Base-by-base conservation (phyloP, 2,888 invertebrate species). In the Xylota sylvarum region DNA sequence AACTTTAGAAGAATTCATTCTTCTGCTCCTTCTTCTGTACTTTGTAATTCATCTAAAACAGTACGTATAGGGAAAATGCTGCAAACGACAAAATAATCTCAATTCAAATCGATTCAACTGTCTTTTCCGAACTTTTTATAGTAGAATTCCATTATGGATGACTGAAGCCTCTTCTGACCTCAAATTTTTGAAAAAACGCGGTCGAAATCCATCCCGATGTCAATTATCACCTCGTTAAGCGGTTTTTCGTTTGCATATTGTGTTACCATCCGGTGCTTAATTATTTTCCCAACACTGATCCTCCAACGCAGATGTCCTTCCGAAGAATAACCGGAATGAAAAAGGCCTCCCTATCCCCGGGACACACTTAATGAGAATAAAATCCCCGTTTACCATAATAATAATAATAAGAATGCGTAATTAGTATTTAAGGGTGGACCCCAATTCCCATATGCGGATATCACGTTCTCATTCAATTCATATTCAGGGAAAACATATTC, bases 391-490 rank as follows among this genome's bases (percentile, higher is more conserved):
- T 35, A 17, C 32, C 19, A 17, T 35, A 35, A 48, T 48, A 48
- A 48, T n/a, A 50, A 50, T 14, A 48, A 48, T 46, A 23, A 23
- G 23, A 48, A 50, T 35, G 12, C 17, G 19, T 65, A 50, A 50
- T 50, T 50, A 65, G 50, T 35, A 65, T 50, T 65, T 23, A 35
- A 65, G 35, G 19, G 46, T 23, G 19, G n/a, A 23, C 32, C 64
- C 3, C 62, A 62, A 62, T 62, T 62, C 62, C 23, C 5, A 9
- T 23, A 23, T 23, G 5, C 23, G 9, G 50, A 50, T 50, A 12
- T 23, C 10, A 50, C 23, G 50, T 23, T 12, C 19, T 1, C 50
- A 48, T 37, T 7, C 35, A 5, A 7, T 35, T 35, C 46, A 48
- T 4, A 19, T 9, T 5, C 9, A 19, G 9, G 23, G 23, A 23